Base-by-base conservation (phyloP, 2,113 vertebrate genomes). In the Tupaia tana region DNA sequence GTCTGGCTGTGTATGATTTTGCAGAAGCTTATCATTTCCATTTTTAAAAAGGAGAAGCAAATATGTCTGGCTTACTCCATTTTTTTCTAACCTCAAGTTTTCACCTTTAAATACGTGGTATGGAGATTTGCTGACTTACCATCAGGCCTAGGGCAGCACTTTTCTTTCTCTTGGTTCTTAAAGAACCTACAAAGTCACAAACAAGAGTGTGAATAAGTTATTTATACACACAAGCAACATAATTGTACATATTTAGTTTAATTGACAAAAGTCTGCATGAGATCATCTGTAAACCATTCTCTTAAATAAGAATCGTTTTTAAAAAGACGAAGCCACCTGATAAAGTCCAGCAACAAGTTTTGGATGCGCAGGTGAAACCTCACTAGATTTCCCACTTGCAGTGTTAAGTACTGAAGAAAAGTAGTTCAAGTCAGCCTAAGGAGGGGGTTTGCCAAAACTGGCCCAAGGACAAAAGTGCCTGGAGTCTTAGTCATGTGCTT, bases 1-100 rank as follows among this genome's bases (percentile, higher is more conserved):
- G 59, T 86, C 10, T 0, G 11, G 9, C 29, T 86, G 19, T 10
- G 14, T 59, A 34, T 29, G 31, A 84, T 92, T 22, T 90, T 27
- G 6, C 52, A 73, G 89, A 56, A 86, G 54, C 13, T 66, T 94
- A 61, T 59, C 56, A 84, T 75, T 95, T 93, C 90, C 61, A 52
- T 64, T 89, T 67, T 90, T 93, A 61, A 71, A 95, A 93, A 86
- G 74, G 34, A 93, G 82, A 94, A 94, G 59, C 7, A 69, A 94
- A 94, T 74, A 78, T 73, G 34, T 89, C 52, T 75, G 52, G 31
- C 56, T 95, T 90, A 83, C 75, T 92, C 81, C 73, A 29, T 69
- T 94, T 82, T 79, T 71, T 58, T 70, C 85, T 89, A 91, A 74
- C 80, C 87, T 86, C 29, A 69, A 81, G 29, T 83, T 92, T 96